Evolutionary conservation across 2,797 vertebrate species (phyloP).

Genomic region (Notolabrus celidotus): DNA sequence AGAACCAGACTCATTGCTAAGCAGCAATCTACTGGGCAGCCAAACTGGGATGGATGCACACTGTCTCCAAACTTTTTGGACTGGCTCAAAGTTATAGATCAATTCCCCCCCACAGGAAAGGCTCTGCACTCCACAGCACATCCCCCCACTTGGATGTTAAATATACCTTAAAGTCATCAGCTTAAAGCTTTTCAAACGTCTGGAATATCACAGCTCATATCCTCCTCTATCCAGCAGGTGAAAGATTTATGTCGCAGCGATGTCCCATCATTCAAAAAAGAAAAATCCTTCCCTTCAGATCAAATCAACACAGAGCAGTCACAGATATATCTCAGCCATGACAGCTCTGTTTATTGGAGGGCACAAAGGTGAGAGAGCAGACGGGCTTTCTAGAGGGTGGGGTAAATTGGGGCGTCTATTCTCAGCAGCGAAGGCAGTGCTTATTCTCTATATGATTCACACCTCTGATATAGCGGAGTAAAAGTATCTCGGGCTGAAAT

Average conservation of each 20-base stretch:
- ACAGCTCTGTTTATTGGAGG: constrained; percentile 74
- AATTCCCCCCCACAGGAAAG: background rate
- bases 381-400: constrained; percentile 44
- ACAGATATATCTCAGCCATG: constrained; percentile 67
- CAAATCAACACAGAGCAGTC: constrained; percentile 59
- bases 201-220: constrained; percentile 7
- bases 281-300: constrained; percentile 53
- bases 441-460: constrained; percentile 64
- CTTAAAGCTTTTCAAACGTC: constrained; percentile 25
- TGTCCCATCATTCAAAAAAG: constrained; percentile 64
- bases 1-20: background rate
- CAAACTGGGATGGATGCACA: background rate
- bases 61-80: background rate
- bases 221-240: constrained; percentile 43
- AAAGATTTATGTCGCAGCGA: constrained; percentile 48
- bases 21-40: background rate
- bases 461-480: constrained; percentile 50
- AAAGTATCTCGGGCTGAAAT: constrained; percentile 17
- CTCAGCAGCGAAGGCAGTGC: constrained; percentile 54
- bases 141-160: constrained; percentile 33
- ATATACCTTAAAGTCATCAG: constrained; percentile 46
- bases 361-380: constrained; percentile 68
- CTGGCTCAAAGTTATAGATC: constrained; percentile 8
- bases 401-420: constrained; percentile 49
- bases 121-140: constrained; percentile 1